Evolutionary conservation across 92 coral and sea anemone species (phyloP).

Genomic region (Montipora capitata): DNA sequence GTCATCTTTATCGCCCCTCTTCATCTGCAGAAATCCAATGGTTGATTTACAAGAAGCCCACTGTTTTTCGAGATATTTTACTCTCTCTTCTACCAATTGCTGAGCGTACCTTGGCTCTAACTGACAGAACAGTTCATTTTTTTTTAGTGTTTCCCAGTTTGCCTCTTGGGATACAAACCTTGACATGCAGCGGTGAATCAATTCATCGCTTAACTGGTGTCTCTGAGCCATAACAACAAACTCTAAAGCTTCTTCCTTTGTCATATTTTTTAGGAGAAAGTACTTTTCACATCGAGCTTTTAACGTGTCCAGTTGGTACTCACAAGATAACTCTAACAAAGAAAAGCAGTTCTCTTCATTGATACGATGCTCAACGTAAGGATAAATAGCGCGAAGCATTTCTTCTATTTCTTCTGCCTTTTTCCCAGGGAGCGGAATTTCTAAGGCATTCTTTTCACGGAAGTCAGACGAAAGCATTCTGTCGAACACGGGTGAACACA

Average conservation of each 20-base stretch:
- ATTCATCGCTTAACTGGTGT: constrained; percentile 41
- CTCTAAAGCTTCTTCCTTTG: constrained; percentile 48
- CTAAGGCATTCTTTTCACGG: constrained; percentile 50
- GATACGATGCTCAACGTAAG: constrained; percentile 50
- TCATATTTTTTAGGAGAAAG: constrained; percentile 36
- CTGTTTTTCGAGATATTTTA: constrained; percentile 38
- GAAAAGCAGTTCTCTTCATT: constrained; percentile 37
- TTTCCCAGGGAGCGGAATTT: constrained; percentile 63
- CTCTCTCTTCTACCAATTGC: constrained; percentile 48
- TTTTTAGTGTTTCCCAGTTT: constrained; percentile 43
- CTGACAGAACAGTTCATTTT: constrained; percentile 34
- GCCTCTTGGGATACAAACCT: constrained; percentile 46
- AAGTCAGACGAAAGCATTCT: constrained; percentile 57
- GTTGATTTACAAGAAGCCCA: constrained; percentile 37
- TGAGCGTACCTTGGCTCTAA: constrained; percentile 44
- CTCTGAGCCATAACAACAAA: constrained; percentile 54
- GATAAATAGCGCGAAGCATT: constrained; percentile 54
- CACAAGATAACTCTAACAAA: constrained; percentile 42
- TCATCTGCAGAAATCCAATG: constrained; percentile 32
- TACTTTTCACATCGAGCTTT: constrained; percentile 53
- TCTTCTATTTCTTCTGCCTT: constrained; percentile 63
- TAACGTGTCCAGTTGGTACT: constrained; percentile 54
- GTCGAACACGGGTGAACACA: constrained; percentile 73
- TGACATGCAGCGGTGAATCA: constrained; percentile 49
- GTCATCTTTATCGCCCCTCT: constrained; percentile 34